A percentile compares a stretch with the other conserved stretches of the same genome.
phyloP scores from a whole-genome alignment of 1,140 invertebrate genomes.

The Philotrypesis tridentata region DNA sequence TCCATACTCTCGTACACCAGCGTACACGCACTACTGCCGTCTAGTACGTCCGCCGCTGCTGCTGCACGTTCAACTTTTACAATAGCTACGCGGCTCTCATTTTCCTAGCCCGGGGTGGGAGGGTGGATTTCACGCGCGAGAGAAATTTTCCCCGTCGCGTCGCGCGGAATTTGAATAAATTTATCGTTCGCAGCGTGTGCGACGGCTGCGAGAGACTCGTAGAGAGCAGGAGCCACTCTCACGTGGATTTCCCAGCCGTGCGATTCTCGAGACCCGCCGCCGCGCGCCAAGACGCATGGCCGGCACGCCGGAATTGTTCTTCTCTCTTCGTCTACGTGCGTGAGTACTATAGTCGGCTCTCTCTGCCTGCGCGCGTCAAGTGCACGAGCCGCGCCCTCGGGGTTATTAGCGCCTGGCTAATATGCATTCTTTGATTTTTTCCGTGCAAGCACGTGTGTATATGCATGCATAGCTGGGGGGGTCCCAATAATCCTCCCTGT shows the following conservation, averaged over 20 bases:
- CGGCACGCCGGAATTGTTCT: constrained; percentile 32
- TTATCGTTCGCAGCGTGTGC: constrained; percentile 42
- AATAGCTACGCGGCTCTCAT: neutral
- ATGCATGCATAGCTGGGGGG: too few species aligned
- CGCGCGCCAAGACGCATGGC: constrained; percentile 11
- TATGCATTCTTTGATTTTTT: too few species aligned
- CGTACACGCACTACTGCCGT: too few species aligned
- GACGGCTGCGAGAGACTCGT: neutral
- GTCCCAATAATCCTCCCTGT: too few species aligned
- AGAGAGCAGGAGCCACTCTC: constrained; percentile 45
- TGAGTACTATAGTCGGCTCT: neutral
- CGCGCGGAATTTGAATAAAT: constrained; percentile 55
- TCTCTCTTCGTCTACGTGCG: neutral
- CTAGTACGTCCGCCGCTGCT: too few species aligned
- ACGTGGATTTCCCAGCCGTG: constrained; percentile 59
- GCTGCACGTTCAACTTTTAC: neutral
- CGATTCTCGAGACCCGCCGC: constrained; percentile 48
- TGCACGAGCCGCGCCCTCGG: neutral
- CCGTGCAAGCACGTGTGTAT: too few species aligned
- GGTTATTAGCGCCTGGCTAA: constrained; percentile 14
- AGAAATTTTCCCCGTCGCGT: neutral
- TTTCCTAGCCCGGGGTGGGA: neutral
- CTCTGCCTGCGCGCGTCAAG: neutral
- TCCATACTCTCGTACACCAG: too few species aligned
- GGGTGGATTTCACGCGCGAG: neutral